Percentiles rank a stretch among this genome's conserved stretches.
Evolutionary conservation across 2,888 invertebrate species (phyloP).

Genomic region (Lordiphosa fenestrarum): DNA sequence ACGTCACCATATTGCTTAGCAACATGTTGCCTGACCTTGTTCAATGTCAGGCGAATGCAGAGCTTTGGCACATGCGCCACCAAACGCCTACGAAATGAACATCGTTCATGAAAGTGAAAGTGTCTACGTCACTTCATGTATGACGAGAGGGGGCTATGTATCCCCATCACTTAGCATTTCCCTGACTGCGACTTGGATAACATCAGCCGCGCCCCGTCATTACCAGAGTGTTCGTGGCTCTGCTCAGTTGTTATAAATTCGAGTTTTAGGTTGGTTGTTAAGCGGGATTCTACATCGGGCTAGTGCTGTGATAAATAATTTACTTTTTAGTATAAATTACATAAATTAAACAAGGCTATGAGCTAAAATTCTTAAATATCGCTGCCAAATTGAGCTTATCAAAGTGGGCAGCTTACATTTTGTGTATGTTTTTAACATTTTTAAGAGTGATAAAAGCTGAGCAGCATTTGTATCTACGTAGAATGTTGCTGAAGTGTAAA

Average conservation of each 20-base stretch:
- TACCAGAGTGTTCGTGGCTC: conserved; percentile 21
- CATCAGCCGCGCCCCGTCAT: conserved; percentile 46
- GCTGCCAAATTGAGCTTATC: neutral
- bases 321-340: neutral
- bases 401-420: neutral
- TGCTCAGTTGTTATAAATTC: conserved; percentile 51
- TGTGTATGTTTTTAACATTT: neutral
- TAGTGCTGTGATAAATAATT: conserved; percentile 1
- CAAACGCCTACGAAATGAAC: conserved; percentile 14
- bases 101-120: conserved; percentile 61
- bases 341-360: neutral
- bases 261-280: conserved; percentile 54
- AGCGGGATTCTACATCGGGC: neutral
- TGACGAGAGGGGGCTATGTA: neutral
- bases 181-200: conserved; percentile 39
- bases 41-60: conserved; percentile 56
- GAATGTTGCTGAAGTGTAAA: conserved; percentile 20
- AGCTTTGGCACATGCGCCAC: conserved; percentile 45
- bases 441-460: neutral
- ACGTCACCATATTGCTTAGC: conserved; percentile 33
- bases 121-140: conserved; percentile 49
- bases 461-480: conserved; percentile 24
- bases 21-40: conserved; percentile 70
- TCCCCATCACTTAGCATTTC: conserved; percentile 30
- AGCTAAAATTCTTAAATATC: neutral